phyloP scores from a whole-genome alignment of 2,888 invertebrate genomes.

The Calameuta pallipes region DNA sequence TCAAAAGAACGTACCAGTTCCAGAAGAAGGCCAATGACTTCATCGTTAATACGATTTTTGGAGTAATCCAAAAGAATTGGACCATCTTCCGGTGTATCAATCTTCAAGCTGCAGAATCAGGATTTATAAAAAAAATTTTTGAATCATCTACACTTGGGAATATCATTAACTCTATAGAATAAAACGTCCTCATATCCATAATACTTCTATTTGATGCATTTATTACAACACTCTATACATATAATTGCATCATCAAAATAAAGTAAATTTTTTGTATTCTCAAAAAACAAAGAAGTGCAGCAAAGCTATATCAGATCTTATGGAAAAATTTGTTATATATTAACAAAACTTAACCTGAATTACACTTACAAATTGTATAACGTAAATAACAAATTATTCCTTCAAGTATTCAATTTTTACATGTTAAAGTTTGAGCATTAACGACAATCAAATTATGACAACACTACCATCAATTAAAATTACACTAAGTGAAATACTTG shows the following conservation, averaged over 20 bases:
- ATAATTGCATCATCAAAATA: background rate
- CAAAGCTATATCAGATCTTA: background rate
- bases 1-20: conserved; percentile 73
- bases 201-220: conserved; percentile 7
- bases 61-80: conserved; percentile 95
- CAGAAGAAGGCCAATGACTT: conserved; percentile 80
- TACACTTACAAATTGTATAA: background rate
- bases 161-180: background rate
- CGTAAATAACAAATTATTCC: background rate
- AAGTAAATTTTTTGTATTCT: background rate
- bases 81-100: conserved; percentile 87
- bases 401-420: background rate
- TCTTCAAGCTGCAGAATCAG: conserved; percentile 71
- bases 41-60: conserved; percentile 90
- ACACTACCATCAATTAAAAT: background rate
- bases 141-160: background rate
- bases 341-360: background rate
- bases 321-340: background rate
- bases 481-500: background rate
- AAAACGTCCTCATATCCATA: conserved; percentile 8
- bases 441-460: background rate
- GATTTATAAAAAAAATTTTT: background rate
- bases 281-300: background rate
- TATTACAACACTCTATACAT: background rate
- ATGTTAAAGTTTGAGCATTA: background rate